A percentile compares a stretch with the other conserved stretches of the same genome.
These are phyloP conservation scores for Virgularia gustaviana DNA, from an alignment of 92 coral and sea anemone genomes.

Conservation along the genomic window DNA sequence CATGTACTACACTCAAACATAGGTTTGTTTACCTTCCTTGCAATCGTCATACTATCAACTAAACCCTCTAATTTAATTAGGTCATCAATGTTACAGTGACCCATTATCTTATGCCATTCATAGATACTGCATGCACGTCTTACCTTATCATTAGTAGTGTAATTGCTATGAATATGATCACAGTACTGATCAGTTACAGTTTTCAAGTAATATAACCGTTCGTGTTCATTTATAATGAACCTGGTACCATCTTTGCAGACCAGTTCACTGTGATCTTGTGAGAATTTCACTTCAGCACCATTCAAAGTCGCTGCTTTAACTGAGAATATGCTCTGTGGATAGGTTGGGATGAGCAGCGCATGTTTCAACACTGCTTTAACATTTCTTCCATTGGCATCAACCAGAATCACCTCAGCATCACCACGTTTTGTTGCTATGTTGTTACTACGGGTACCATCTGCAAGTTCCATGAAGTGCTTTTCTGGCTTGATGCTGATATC, in stretches of 20 bases:
- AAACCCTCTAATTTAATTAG: constrained; percentile 4
- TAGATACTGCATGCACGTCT: constrained; percentile 3
- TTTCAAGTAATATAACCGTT: not conserved
- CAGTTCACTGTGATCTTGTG: not conserved
- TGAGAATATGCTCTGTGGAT: not conserved
- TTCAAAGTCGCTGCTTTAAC: not conserved
- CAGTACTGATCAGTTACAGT: not conserved
- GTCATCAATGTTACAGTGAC: constrained; percentile 27
- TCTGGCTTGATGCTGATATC: not conserved
- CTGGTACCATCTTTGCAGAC: not conserved
- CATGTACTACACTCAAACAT: constrained; percentile 36
- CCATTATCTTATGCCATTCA: constrained; percentile 38
- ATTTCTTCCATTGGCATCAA: not conserved
- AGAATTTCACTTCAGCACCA: not conserved
- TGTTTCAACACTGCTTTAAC: not conserved
- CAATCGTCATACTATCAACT: constrained; percentile 38
- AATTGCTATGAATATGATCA: not conserved
- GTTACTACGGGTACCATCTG: not conserved
- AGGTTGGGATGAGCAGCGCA: not conserved
- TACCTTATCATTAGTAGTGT: constrained; percentile 17
- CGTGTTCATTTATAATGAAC: not conserved
- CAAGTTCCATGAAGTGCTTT: constrained; percentile 1
- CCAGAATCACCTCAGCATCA: not conserved
- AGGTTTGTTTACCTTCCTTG: constrained; percentile 15
- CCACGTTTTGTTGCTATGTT: not conserved